These are phyloP conservation scores for rabbit (Oryctolagus cuniculus) DNA, from an alignment of 2,113 vertebrate species.

Conservation along the genomic window mOryCun1.1 NC_091441.1:111669001-111669500, in stretches of 20 bases:
- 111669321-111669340: background rate
- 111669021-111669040: no score
- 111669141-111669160: background rate
- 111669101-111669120: background rate
- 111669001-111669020: no score
- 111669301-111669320: background rate
- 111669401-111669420: background rate
- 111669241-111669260: background rate
- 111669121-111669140: background rate
- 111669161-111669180: background rate
- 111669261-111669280: background rate
- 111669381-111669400: background rate
- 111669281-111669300: background rate
- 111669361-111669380: background rate
- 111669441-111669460: background rate
- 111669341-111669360: background rate
- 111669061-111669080: slow-evolving; percentile 13
- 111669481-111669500: background rate
- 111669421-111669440: background rate
- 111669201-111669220: background rate
- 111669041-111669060: background rate
- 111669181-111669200: background rate
- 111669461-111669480: background rate
- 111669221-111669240: no score
- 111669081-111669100: background rate